Evolutionary conservation across 1,140 invertebrate species (phyloP).

Genomic region (Lethrus apterus): DNA sequence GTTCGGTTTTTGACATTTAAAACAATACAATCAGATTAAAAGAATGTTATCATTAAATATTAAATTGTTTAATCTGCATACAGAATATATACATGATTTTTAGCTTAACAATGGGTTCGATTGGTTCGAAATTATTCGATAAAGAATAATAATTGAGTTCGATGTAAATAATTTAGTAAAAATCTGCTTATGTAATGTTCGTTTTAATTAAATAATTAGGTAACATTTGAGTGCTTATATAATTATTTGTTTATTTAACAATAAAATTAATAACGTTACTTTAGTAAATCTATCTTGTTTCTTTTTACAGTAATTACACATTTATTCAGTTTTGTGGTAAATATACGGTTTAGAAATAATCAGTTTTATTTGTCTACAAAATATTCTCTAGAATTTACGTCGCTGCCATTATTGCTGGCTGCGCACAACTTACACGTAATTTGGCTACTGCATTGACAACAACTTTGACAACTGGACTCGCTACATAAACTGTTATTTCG

Average conservation of each 20-base stretch:
- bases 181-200: too few species aligned
- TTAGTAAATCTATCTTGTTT: too few species aligned
- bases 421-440: neutral
- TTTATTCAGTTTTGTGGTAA: neutral
- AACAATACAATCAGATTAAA: too few species aligned
- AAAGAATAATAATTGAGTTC: too few species aligned
- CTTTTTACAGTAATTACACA: neutral
- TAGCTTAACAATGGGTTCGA: too few species aligned
- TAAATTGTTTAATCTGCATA: too few species aligned
- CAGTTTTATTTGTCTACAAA: slow-evolving; percentile 5
- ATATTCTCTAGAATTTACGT: slow-evolving; percentile 8
- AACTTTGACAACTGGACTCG: slow-evolving; percentile 26
- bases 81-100: too few species aligned
- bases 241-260: neutral
- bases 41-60: too few species aligned
- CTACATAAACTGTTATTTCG: slow-evolving; percentile 41
- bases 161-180: too few species aligned
- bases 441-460: slow-evolving; percentile 22
- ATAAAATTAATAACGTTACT: neutral
- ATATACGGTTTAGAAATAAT: neutral
- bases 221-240: neutral
- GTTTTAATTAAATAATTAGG: neutral
- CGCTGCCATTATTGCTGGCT: slow-evolving; percentile 5
- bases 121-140: too few species aligned
- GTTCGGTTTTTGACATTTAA: too few species aligned